These are phyloP conservation scores for Glandiceps talaboti DNA, from an alignment of 53 echinoderm and acorn worm species.

Conservation along the genomic window DNA sequence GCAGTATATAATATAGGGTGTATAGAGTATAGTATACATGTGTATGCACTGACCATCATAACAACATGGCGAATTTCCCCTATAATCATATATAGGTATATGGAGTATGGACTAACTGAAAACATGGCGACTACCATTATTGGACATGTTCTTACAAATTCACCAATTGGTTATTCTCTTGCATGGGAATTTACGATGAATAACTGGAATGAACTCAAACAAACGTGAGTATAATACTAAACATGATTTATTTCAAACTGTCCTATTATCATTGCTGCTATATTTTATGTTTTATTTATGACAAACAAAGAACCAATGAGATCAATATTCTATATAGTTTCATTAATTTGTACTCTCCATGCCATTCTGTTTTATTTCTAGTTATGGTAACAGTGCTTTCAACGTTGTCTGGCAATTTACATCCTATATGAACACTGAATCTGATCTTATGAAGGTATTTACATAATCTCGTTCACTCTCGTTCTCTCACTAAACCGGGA, in stretches of 20 bases:
- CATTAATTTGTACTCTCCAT: background rate
- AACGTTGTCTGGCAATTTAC: background rate
- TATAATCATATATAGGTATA: slow-evolving; percentile 1
- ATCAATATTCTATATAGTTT: background rate
- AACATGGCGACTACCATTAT: background rate
- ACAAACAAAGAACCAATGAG: background rate
- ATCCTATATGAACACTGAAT: background rate
- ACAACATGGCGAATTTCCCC: too few relatives aligned
- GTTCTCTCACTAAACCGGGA: too few relatives aligned
- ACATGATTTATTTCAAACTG: too few relatives aligned
- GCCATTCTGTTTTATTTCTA: background rate
- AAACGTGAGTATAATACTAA: background rate
- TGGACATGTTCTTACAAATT: background rate
- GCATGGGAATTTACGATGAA: background rate
- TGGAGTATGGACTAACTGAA: background rate
- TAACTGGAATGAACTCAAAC: background rate
- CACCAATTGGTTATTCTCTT: background rate
- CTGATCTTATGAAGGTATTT: background rate
- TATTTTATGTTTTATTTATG: background rate
- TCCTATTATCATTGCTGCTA: background rate
- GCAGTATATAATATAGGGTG: too few relatives aligned
- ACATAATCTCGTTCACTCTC: too few relatives aligned
- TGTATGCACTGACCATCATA: too few relatives aligned
- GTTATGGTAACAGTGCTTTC: background rate
- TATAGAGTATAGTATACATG: too few relatives aligned